Percentiles rank a stretch among this genome's conserved stretches.
phyloP scores from a whole-genome alignment of 2,888 invertebrate genomes.

The Celastrina argiolus region DNA sequence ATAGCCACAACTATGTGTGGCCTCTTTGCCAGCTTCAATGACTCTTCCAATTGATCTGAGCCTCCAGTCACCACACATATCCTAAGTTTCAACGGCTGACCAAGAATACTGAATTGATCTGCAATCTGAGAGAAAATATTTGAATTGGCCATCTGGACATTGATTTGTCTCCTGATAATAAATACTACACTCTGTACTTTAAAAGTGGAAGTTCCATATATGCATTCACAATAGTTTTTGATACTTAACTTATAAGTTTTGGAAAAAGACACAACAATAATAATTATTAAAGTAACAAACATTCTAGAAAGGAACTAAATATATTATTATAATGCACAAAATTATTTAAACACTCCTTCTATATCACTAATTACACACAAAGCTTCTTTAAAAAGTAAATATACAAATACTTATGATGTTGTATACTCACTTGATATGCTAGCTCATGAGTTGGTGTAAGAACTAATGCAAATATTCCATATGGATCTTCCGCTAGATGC shows the following conservation, averaged over 20 bases:
- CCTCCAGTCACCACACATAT: conserved; percentile 96
- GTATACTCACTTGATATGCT: conserved; percentile 84
- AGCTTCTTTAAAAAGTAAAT: too few relatives aligned
- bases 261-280: too few relatives aligned
- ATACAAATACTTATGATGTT: not conserved
- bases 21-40: conserved; percentile 86
- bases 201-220: not conserved
- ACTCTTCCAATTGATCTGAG: conserved; percentile 93
- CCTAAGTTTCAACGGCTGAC: conserved; percentile 90
- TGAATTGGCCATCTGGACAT: not conserved
- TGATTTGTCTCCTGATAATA: too few relatives aligned
- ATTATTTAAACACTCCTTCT: too few relatives aligned
- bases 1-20: conserved; percentile 98
- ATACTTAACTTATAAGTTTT: too few relatives aligned
- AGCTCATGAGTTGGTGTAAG: conserved; percentile 96
- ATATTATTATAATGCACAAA: too few relatives aligned
- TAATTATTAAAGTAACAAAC: too few relatives aligned
- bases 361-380: too few relatives aligned
- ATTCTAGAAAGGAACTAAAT: too few relatives aligned
- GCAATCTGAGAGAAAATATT: conserved; percentile 80
- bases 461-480: conserved; percentile 95
- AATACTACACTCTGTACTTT: too few relatives aligned
- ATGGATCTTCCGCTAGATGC: conserved; percentile 94
- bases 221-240: not conserved
- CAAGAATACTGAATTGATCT: conserved; percentile 95